Base-by-base conservation (phyloP, 2,113 vertebrate genomes). In the Sebastes fasciatus region DNA sequence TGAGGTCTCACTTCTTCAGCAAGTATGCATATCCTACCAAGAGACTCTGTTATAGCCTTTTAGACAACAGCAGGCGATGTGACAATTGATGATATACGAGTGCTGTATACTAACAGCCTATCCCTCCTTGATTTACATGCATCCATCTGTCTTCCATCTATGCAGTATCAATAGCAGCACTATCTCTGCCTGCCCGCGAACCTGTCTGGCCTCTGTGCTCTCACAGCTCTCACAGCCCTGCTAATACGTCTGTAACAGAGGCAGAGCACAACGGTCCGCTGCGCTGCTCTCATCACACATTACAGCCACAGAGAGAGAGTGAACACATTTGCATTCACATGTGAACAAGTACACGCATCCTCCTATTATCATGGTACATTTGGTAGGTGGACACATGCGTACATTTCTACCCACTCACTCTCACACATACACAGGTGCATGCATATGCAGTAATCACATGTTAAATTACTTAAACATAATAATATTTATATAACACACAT, bases 171-270 rank as follows among this genome's bases (percentile, higher is more conserved):
- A 54, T 49, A 63, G 64, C 61, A 63, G 64, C 61, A 76, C 49
- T 14, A 40, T 54, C n/a, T 66, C 71, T 3, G 34, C 48, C 14
- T 46, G 71, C 42, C 62, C 80, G 63, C 23, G 74, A 43, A 76
- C 43, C 66, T 64, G 66, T 69, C 66, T 74, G 76, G 52, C 62
- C 65, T 69, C n/a, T 72, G 21, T 65, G 34, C 64, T 75, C 46
- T 65, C 34, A 48, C 57, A 73, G 34, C 60, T 75, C 46, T 65
- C 34, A 48, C 57, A 73, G 54, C 49, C 26, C 43, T 62, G 63
- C 48, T 83, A 73, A 83, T 85, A 77, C 14, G 42, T 57, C 69
- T 58, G 52, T 43, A 73, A 61, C 60, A 65, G 57, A 74, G 54
- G 48, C 67, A 69, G 66, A 54, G 23, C 14, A 12, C 43, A 42